These are phyloP conservation scores for Eospalax fontanierii DNA, from an alignment of 2,797 vertebrate species.

Conservation along the genomic window DNA sequence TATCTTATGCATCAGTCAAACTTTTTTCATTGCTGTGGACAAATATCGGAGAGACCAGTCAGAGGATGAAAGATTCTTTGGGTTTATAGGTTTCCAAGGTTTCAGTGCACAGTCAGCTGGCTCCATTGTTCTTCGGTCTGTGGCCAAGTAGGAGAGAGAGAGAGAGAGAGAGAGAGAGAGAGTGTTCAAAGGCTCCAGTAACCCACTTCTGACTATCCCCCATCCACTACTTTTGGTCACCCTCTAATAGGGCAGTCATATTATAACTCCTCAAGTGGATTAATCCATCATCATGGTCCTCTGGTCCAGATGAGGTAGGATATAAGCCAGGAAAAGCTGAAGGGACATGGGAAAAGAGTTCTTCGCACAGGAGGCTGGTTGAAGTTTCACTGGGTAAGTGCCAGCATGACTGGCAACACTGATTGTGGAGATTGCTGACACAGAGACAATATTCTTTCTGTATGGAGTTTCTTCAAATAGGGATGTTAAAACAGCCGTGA, in stretches of 20 bases:
- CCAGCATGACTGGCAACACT: not conserved
- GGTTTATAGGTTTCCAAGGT: not conserved
- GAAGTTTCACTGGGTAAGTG: not conserved
- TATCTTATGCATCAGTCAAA: no score
- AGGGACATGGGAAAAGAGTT: not conserved
- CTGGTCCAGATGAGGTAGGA: not conserved
- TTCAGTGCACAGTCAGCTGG: not conserved
- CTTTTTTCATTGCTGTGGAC: not conserved
- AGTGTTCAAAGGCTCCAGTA: not conserved
- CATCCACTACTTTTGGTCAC: no score
- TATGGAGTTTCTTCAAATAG: not conserved
- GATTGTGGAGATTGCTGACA: not conserved
- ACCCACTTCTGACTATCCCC: not conserved
- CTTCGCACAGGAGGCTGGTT: not conserved
- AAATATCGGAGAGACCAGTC: not conserved
- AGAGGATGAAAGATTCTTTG: not conserved
- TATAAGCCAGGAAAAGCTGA: not conserved
- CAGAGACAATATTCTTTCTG: not conserved
- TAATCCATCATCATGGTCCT: not conserved
- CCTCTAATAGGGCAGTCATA: not conserved
- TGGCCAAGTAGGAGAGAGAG: not conserved
- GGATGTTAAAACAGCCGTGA: not conserved
- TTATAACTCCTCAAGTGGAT: not conserved
- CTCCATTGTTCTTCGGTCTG: not conserved
- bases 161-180: not conserved